Conservation (phyloP, 2,797 vertebrate species). For the Sarcophilus harrisii region DNA sequence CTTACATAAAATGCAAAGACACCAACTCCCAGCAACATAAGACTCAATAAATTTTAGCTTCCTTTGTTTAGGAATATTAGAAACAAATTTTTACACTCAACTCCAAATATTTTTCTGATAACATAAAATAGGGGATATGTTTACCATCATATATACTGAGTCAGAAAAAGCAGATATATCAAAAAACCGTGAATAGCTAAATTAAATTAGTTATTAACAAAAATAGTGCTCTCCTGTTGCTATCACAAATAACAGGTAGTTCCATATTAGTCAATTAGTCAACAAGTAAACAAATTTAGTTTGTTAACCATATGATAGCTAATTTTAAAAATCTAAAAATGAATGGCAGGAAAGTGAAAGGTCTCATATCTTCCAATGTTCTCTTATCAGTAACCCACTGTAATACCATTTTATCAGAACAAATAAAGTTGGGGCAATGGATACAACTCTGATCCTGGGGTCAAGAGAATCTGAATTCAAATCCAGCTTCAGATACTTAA, state of each 20-base stretch:
- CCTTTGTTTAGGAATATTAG: neutral
- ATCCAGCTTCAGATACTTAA: neutral
- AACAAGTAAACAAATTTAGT: neutral
- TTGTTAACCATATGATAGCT: neutral
- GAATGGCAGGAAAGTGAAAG: neutral
- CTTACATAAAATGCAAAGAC: slow-evolving; percentile 18
- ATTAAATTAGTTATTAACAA: neutral
- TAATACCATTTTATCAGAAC: neutral
- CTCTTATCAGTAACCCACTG: neutral
- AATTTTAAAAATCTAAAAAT: slow-evolving; percentile 24
- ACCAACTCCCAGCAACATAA: slow-evolving; percentile 9
- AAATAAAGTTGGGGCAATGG: neutral
- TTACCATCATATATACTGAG: neutral
- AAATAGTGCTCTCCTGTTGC: slow-evolving; percentile 11
- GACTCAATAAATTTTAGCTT: neutral
- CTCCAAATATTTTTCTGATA: slow-evolving; percentile 15
- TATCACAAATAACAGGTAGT: neutral
- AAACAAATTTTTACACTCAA: neutral
- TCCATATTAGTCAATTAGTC: neutral
- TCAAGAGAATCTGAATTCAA: neutral
- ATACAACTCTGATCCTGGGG: neutral
- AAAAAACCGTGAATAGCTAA: neutral
- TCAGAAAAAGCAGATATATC: slow-evolving; percentile 5
- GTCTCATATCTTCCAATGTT: neutral
- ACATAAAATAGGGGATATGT: neutral